phyloP scores from a whole-genome alignment of 2,888 invertebrate species.

The Molanna angustata region DNA sequence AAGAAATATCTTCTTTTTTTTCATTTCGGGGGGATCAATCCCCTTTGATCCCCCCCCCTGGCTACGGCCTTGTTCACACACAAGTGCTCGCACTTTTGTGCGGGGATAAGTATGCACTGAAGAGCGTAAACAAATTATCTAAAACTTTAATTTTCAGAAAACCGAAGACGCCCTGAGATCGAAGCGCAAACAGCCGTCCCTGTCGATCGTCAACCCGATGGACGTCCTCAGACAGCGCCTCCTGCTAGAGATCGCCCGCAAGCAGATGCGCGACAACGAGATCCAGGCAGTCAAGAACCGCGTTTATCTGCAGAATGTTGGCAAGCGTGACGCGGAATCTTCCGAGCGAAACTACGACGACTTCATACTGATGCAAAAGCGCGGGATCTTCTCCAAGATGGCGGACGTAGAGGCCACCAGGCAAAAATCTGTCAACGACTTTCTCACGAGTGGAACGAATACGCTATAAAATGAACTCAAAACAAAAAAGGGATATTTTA shows the following conservation, averaged over 20 bases:
- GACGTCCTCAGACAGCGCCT: conserved; percentile 82
- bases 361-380: conserved; percentile 19
- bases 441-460: conserved; percentile 18
- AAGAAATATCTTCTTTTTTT: no score
- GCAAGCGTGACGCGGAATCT: conserved; percentile 57
- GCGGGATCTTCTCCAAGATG: conserved; percentile 22
- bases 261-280: conserved; percentile 74
- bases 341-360: conserved; percentile 1
- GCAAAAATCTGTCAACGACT: conserved; percentile 19
- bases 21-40: no score
- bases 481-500: neutral
- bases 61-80: no score
- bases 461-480: conserved; percentile 23
- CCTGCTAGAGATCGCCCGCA: conserved; percentile 76
- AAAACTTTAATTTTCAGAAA: conserved; percentile 24
- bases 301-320: conserved; percentile 70
- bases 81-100: no score
- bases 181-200: conserved; percentile 66
- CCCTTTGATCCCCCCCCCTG: no score
- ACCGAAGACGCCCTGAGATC: conserved; percentile 46
- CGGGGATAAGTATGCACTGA: no score
- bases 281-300: conserved; percentile 69
- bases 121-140: no score
- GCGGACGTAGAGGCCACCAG: conserved; percentile 17
- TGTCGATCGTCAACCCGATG: conserved; percentile 85